These are phyloP conservation scores for Thymallus thymallus DNA, from an alignment of 2,113 vertebrate genomes.

Conservation along the genomic window DNA sequence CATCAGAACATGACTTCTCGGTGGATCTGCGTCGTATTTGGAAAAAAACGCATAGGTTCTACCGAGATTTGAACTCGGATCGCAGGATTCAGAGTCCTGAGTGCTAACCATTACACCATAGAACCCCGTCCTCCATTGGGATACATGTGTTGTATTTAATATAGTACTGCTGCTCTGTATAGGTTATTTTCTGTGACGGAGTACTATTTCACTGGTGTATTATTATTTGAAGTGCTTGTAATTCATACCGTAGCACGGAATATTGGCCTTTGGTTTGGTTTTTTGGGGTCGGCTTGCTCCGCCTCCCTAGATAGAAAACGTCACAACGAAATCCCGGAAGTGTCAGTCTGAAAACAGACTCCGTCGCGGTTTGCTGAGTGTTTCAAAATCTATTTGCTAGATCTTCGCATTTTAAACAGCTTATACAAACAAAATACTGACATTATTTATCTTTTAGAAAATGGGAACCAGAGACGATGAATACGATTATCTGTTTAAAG, in stretches of 20 bases:
- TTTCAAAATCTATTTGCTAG: neutral
- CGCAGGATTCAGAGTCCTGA: constrained; percentile 5
- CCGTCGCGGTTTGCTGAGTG: neutral
- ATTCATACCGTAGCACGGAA: no score
- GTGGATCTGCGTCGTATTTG: no score
- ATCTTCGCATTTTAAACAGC: neutral
- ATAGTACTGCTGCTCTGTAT: no score
- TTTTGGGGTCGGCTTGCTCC: no score
- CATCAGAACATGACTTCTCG: no score
- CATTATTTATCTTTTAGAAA: constrained; percentile 8
- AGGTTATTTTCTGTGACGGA: no score
- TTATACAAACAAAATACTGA: neutral
- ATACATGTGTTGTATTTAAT: no score
- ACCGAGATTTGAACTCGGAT: constrained; percentile 6
- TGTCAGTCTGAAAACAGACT: neutral
- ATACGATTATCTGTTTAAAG: constrained; percentile 98
- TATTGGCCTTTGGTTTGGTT: no score
- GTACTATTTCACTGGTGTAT: no score
- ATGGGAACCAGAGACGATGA: constrained; percentile 97
- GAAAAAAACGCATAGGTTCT: neutral
- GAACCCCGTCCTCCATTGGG: neutral
- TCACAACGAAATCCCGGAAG: constrained; percentile 1
- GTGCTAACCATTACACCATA: constrained; percentile 6
- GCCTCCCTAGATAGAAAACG: neutral
- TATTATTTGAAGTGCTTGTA: no score